These are phyloP conservation scores for Dolichoris vasculosae DNA, from an alignment of 1,140 invertebrate species.

Conservation along the genomic window DNA sequence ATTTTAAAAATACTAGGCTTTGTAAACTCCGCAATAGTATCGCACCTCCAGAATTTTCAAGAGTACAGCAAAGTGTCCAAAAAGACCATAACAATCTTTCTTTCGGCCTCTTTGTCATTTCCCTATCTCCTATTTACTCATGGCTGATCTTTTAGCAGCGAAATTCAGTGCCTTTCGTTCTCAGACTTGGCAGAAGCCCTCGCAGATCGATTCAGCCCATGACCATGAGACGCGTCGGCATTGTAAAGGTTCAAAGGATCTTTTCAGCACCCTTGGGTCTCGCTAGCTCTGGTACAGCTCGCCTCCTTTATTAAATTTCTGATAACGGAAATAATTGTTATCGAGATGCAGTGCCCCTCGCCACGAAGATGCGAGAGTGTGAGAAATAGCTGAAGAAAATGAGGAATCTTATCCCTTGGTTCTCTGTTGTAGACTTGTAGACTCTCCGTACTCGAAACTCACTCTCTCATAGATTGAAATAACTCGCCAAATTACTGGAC, in stretches of 20 bases:
- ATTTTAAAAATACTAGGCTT: too few relatives aligned
- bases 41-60: too few relatives aligned
- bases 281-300: background rate
- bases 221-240: constrained; percentile 41
- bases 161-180: background rate
- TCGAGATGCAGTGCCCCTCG: constrained; percentile 57
- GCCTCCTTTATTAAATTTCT: constrained; percentile 67
- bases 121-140: constrained; percentile 6
- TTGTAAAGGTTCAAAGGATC: constrained; percentile 52
- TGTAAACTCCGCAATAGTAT: too few relatives aligned
- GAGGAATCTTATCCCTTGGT: constrained; percentile 39
- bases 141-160: constrained; percentile 36
- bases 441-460: background rate
- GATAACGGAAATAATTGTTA: constrained; percentile 68
- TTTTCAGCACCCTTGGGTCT: constrained; percentile 25
- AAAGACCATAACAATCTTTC: too few relatives aligned
- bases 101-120: too few relatives aligned
- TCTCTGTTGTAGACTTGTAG: background rate
- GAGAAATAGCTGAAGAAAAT: constrained; percentile 50
- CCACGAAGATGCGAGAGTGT: background rate
- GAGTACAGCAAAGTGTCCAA: too few relatives aligned
- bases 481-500: constrained; percentile 45
- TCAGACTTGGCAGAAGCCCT: background rate
- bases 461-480: constrained; percentile 42
- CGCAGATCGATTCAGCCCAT: constrained; percentile 22